Evolutionary conservation across 2,113 vertebrate species (phyloP).

Genomic region (Trematocara unimaculatum): DNA sequence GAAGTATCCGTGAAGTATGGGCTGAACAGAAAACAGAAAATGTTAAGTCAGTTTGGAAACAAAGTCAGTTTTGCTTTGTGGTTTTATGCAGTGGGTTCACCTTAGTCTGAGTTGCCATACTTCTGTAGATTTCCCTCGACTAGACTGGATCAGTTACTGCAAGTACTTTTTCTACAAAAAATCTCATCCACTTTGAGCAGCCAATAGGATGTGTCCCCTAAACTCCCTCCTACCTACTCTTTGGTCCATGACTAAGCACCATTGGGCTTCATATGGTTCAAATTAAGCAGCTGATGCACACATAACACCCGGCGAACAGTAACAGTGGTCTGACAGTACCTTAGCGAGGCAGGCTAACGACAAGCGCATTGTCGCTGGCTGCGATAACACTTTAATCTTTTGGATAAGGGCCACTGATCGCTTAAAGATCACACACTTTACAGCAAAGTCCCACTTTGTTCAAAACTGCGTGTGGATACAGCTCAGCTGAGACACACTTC

Average conservation of each 20-base stretch:
- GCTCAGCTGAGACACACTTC: not conserved
- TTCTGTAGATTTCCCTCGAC: not conserved
- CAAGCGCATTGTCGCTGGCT: slow-evolving; percentile 51
- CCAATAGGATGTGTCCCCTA: slow-evolving; percentile 60
- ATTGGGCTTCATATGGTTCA: slow-evolving; percentile 21
- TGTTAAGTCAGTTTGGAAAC: not conserved
- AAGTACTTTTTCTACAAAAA: not conserved
- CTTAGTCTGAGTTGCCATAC: slow-evolving; percentile 69
- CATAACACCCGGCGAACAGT: not conserved
- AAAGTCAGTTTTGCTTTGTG: not conserved
- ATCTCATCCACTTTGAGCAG: not conserved
- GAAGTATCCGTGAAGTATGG: slow-evolving; percentile 90
- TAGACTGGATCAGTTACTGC: not conserved
- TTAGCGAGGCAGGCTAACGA: slow-evolving; percentile 57
- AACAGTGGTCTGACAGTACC: slow-evolving; percentile 40
- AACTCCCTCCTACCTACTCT: slow-evolving; percentile 65
- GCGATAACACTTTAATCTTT: not conserved
- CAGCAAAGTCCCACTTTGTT: not conserved
- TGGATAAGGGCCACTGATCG: not conserved
- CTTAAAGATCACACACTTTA: not conserved
- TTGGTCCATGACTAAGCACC: slow-evolving; percentile 64
- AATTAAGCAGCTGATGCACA: not conserved
- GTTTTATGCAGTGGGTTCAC: slow-evolving; percentile 18
- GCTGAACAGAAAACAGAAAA: slow-evolving; percentile 65
- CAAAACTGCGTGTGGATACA: not conserved